phyloP scores from a whole-genome alignment of 2,888 invertebrate genomes.

The Xylocampa areola region DNA sequence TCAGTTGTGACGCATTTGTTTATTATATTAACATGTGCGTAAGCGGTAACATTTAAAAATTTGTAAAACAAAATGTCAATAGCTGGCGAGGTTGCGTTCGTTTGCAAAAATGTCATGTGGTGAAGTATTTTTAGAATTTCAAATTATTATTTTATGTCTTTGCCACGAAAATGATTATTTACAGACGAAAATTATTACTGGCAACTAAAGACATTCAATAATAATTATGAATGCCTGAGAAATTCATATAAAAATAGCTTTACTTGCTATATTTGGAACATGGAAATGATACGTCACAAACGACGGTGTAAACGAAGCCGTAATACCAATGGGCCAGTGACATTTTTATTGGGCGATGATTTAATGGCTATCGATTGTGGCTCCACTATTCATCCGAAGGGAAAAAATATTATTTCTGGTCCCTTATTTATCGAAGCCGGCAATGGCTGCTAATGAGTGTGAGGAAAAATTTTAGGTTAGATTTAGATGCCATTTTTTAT shows the following conservation, averaged over 20 bases:
- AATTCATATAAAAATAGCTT: not conserved
- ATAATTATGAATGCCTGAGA: no score
- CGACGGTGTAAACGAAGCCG: constrained; percentile 73
- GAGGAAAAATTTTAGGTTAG: constrained; percentile 17
- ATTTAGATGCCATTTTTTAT: constrained; percentile 20
- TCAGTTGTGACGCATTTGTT: constrained; percentile 31
- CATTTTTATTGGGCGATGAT: constrained; percentile 88
- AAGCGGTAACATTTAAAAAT: not conserved
- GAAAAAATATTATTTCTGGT: constrained; percentile 69
- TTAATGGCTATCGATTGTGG: constrained; percentile 85
- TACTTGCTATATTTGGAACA: constrained; percentile 8
- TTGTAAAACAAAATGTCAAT: not conserved
- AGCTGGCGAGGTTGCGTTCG: not conserved
- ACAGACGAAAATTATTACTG: no score
- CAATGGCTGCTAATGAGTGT: constrained; percentile 40
- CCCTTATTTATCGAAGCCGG: constrained; percentile 50
- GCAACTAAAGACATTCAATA: no score
- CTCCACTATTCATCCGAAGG: constrained; percentile 73
- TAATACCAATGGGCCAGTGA: constrained; percentile 77
- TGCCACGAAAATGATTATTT: no score
- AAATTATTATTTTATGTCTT: no score
- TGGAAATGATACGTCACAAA: constrained; percentile 21
- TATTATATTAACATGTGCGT: not conserved
- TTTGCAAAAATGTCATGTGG: no score
- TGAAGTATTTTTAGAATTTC: no score